phyloP scores from a whole-genome alignment of 2,797 vertebrate genomes.

The Pitangus sulphuratus region DNA sequence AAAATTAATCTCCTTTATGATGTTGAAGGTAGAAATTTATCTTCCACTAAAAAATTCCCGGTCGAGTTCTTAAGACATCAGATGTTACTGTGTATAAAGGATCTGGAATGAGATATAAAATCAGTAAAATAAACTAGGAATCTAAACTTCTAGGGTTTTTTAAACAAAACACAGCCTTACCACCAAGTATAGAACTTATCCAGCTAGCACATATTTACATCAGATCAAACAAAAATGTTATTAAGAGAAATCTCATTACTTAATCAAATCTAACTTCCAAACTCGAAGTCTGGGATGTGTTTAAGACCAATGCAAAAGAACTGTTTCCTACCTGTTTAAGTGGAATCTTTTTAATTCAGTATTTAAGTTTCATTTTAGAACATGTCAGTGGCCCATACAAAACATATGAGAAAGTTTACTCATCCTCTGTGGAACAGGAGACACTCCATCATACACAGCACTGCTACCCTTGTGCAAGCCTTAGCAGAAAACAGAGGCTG shows the following conservation, averaged over 20 bases:
- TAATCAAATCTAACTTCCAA: not conserved
- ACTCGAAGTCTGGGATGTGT: not conserved
- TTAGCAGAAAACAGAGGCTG: not conserved
- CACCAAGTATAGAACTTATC: not conserved
- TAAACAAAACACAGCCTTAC: not conserved
- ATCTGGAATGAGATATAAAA: not conserved
- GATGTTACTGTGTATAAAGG: not conserved
- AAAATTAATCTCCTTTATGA: constrained; percentile 7
- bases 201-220: not conserved
- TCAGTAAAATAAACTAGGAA: not conserved
- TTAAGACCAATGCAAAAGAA: not conserved
- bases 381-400: not conserved
- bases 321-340: not conserved
- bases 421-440: not conserved
- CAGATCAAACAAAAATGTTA: not conserved
- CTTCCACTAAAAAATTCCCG: not conserved
- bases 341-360: not conserved
- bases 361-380: not conserved
- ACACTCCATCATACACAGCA: not conserved
- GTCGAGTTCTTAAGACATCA: not conserved
- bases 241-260: not conserved
- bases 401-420: not conserved
- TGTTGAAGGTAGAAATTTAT: not conserved
- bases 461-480: not conserved
- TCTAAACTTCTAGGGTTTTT: not conserved